Conservation (phyloP, 64 coral and sea anemone species). For the Stichodactyla helianthus region DNA sequence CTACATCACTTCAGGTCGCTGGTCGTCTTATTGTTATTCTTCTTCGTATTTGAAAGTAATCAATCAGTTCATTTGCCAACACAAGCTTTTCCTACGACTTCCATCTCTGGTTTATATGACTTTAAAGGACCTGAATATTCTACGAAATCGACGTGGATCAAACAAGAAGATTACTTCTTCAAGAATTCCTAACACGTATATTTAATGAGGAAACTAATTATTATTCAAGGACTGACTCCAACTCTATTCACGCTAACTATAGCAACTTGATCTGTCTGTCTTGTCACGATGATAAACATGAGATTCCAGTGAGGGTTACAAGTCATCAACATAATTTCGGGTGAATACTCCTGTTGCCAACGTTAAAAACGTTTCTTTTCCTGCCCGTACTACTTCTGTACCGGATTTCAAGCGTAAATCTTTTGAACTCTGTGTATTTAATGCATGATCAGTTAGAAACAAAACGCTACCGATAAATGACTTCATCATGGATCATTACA, state of each 20-base stretch:
- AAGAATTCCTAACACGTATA: not conserved
- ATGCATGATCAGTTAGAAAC: not conserved
- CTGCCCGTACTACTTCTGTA: not conserved
- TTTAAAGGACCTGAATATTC: not conserved
- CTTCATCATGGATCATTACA: not conserved
- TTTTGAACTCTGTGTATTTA: not conserved
- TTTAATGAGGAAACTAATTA: not conserved
- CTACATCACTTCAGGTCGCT: not conserved
- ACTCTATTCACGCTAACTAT: not conserved
- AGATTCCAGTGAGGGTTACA: not conserved
- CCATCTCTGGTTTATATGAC: not conserved
- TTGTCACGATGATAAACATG: not conserved
- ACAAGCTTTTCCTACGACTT: not conserved
- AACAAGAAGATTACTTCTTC: not conserved
- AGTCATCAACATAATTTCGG: not conserved
- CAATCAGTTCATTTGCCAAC: constrained; percentile 1
- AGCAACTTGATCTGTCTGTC: not conserved
- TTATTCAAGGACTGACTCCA: not conserved
- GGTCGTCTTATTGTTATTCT: not conserved
- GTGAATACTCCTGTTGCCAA: not conserved
- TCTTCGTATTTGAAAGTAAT: not conserved
- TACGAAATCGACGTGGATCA: not conserved
- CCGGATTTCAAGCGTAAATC: not conserved
- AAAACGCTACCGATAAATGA: not conserved
- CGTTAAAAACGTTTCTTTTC: not conserved